phyloP scores from a whole-genome alignment of 2,113 vertebrate species.

The Cinclus cinclus region DNA sequence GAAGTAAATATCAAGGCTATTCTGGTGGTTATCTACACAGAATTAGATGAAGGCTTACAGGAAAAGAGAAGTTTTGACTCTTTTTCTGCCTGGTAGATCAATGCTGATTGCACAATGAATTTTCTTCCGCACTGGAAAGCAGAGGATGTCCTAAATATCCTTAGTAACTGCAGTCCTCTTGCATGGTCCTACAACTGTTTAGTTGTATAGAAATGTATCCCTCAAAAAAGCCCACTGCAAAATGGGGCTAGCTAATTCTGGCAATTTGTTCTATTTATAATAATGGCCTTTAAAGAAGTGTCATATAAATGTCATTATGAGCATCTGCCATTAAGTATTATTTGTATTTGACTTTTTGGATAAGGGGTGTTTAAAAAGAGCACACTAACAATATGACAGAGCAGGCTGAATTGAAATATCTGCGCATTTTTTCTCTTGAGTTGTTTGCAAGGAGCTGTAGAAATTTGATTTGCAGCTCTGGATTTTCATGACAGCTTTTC shows the following conservation, averaged over 20 bases:
- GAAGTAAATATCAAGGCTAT: background rate
- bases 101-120: background rate
- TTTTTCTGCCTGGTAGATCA: background rate
- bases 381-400: background rate
- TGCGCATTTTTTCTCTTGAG: background rate
- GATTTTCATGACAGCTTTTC: background rate
- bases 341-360: background rate
- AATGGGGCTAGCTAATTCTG: background rate
- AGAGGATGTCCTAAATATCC: background rate
- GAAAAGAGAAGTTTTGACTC: background rate
- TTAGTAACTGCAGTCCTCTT: background rate
- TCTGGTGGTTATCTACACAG: background rate
- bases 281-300: background rate
- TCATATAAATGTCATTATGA: background rate
- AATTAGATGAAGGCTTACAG: background rate
- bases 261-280: background rate
- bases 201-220: background rate
- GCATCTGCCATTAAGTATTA: background rate
- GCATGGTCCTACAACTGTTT: background rate
- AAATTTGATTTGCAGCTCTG: background rate
- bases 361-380: background rate
- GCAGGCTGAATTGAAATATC: background rate
- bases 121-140: background rate
- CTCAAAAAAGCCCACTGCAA: background rate
- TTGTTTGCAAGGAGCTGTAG: background rate